These are phyloP conservation scores for Cotesia typhae DNA, from an alignment of 1,140 invertebrate genomes.

Conservation along the genomic window DNA sequence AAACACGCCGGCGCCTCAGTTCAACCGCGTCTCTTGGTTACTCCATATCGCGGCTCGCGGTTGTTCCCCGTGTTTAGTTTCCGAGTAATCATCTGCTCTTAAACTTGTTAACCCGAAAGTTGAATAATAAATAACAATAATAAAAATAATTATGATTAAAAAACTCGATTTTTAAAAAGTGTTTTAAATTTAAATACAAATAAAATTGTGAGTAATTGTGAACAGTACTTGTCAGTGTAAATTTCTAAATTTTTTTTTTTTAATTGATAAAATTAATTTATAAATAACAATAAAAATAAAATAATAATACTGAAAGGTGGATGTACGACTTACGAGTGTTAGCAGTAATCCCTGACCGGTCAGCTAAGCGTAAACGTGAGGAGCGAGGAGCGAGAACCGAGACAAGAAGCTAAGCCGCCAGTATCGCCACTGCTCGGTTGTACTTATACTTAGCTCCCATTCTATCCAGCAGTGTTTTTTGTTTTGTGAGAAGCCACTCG, in stretches of 20 bases:
- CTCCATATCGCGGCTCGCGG: constrained; percentile 26
- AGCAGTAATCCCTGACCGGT: constrained; percentile 18
- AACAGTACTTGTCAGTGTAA: neutral
- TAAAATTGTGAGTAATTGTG: neutral
- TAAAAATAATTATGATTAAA: too few relatives aligned
- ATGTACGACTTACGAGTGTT: neutral
- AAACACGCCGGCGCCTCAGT: constrained; percentile 64
- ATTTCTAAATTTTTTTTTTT: neutral
- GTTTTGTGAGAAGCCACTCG: neutral
- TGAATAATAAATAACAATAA: too few relatives aligned
- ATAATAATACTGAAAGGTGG: constrained; percentile 8
- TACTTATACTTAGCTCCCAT: neutral
- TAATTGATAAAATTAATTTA: too few relatives aligned
- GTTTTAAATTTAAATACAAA: too few relatives aligned
- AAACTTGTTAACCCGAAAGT: too few relatives aligned
- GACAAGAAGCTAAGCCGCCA: constrained; percentile 17
- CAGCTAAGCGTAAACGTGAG: constrained; percentile 1
- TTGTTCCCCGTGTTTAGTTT: neutral
- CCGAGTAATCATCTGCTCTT: too few relatives aligned
- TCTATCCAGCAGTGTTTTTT: constrained; percentile 5
- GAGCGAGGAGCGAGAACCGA: neutral
- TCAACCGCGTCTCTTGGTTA: constrained; percentile 47
- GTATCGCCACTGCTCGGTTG: constrained; percentile 21
- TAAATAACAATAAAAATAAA: too few relatives aligned
- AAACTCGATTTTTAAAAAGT: too few relatives aligned